phyloP scores from a whole-genome alignment of 2,797 vertebrate species.

The Sebastes trivittatus region DNA sequence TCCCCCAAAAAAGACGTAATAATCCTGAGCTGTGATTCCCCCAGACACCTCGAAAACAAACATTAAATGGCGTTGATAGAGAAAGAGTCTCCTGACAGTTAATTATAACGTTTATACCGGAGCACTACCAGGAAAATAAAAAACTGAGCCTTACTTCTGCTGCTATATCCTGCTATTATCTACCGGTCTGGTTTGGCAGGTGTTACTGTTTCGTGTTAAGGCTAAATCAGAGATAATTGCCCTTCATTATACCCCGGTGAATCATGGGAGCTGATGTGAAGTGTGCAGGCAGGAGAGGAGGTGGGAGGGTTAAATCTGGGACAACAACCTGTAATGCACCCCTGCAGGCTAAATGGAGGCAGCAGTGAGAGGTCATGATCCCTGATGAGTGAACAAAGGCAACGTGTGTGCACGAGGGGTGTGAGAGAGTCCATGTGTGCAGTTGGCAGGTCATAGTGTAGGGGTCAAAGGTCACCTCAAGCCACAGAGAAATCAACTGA shows the following conservation, averaged over 20 bases:
- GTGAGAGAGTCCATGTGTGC: constrained; percentile 21
- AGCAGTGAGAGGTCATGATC: constrained; percentile 26
- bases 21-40: neutral
- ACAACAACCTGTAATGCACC: constrained; percentile 27
- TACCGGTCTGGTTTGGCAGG: constrained; percentile 40
- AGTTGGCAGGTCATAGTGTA: constrained; percentile 30
- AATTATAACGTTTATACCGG: constrained; percentile 14
- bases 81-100: constrained; percentile 9
- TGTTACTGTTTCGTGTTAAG: constrained; percentile 48
- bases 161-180: constrained; percentile 35
- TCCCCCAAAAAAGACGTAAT: neutral
- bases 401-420: neutral
- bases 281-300: neutral
- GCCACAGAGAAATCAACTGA: constrained; percentile 18
- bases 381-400: constrained; percentile 48
- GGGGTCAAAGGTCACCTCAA: constrained; percentile 23
- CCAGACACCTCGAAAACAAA: constrained; percentile 4
- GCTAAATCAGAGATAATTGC: constrained; percentile 54
- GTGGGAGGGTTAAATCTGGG: constrained; percentile 19
- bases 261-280: constrained; percentile 20
- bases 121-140: constrained; percentile 2
- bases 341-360: constrained; percentile 11
- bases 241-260: constrained; percentile 41
- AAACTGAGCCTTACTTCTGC: neutral
- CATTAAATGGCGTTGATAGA: neutral